Conservation (phyloP, 23 tunicate genomes). For the Halocynthia aurantium region DNA sequence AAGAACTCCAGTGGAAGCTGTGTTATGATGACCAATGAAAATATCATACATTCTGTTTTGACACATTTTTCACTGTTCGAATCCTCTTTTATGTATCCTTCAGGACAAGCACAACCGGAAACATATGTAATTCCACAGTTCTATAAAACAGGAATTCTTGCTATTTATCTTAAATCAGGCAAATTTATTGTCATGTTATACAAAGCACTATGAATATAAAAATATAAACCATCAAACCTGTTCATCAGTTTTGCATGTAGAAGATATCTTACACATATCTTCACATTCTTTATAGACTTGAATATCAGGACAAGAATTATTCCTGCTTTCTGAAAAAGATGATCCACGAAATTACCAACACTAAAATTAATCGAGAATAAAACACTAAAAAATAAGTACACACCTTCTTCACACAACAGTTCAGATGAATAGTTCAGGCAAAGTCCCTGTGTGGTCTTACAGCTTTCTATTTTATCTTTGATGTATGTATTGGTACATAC, state of each 20-base stretch:
- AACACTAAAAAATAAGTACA: not conserved
- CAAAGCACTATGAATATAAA: too few relatives aligned
- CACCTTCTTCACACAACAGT: too few relatives aligned
- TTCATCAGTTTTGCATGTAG: too few relatives aligned
- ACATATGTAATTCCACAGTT: not conserved
- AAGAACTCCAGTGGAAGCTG: too few relatives aligned
- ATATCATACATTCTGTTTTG: conserved; percentile 5
- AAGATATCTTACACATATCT: not conserved
- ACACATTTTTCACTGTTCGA: not conserved
- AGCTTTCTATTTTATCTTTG: conserved; percentile 6
- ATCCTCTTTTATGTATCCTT: conserved; percentile 3
- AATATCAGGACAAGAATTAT: conserved; percentile 10
- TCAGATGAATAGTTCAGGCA: too few relatives aligned
- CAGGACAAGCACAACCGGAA: conserved; percentile 19
- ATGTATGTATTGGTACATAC: conserved; percentile 11
- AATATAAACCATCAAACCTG: too few relatives aligned
- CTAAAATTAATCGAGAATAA: not conserved
- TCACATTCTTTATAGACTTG: conserved; percentile 10
- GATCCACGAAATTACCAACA: not conserved
- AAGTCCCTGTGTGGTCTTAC: conserved; percentile 4
- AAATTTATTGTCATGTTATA: too few relatives aligned
- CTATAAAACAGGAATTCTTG: not conserved
- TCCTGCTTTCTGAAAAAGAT: conserved; percentile 1
- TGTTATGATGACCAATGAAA: too few relatives aligned
- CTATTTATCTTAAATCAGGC: too few relatives aligned